Base-by-base conservation (phyloP, 2,888 invertebrate species). In the Aproaerema taeniolella region DNA sequence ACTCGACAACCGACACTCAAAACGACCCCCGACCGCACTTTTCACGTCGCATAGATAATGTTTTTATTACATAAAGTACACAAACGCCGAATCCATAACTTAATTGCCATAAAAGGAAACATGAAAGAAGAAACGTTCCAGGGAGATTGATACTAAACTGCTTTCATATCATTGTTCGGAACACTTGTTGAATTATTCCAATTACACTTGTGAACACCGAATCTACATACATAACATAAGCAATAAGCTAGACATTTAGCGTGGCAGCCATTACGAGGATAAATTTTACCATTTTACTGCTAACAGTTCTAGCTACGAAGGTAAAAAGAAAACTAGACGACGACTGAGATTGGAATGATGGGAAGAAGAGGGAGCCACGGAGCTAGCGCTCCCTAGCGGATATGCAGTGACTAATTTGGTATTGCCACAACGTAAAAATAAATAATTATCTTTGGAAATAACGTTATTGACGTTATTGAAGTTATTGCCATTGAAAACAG, bases 251-350 rank as follows among this genome's bases (percentile, higher is more conserved):
- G 64, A 77, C 70, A 67, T 76, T 74, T 66, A 78, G 81, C 81
- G 81, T 81, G 83, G 82, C 83, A 85, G 82, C 83, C 83, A 83
- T 83, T 85, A 82, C 74, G 55, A 80, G 78, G 78, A 75, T 80
- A 75, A 72, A 74, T 78, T 82, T 74, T 69, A 76, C 74, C 39
- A 42, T 78, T 81, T 74, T 69, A 77, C 73, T 72, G 67, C 63
- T 68, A 70, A 73, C 62, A 60, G 63, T 61, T 61, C 62, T 64
- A 70, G 40, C 61, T 63, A 58, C 70, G 58, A 75, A 70, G 61
- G 72, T 73, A 81, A 77, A 80, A 81, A 78, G 75, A 77, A 80
- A 78, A 77, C 73, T 75, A 75, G 67, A 63, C 69, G 68, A 45
- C 47, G 53, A 53, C 50, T 62, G 54, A 72, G 73, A 28, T 7